Base-by-base conservation (phyloP, 2,797 vertebrate species). In the Oceanodroma leucorhoa region DNA sequence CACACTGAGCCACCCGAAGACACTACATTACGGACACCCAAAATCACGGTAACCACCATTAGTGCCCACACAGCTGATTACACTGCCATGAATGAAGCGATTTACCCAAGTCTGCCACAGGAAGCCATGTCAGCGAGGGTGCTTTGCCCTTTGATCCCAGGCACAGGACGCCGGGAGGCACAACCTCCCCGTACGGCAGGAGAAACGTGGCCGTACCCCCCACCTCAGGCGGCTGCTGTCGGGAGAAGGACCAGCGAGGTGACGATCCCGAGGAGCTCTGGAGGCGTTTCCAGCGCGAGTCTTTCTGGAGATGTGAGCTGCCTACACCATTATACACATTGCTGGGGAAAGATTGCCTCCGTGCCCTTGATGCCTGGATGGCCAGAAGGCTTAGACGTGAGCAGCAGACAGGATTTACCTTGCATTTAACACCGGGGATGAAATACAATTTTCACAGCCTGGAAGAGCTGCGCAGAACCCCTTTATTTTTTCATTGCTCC, bases 151-250 rank as follows among this genome's bases (percentile, higher is more conserved):
- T 61, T 73, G 34, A 45, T 34, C 48, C 86, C 3, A 3, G 18
- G 8, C 1, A 5, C 50, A 45, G 71, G 61, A 36, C 0, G 2
- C 32, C 0, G 1, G 60, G 48, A 61, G 62, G 40, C 41, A 75
- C 34, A 69, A 40, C 23, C 9, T 81, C 41, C 40, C 41, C 1
- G 0, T 38, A 45, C 2, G 1, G 21, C 57, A 65, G 38, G 66
- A 86, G 69, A 64, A 83, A 64, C 3, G 11, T 0, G 0, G 26
- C 38, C 11, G 2, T 40, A 26, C 13, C 5, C 11, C 29, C 77
- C 0, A 0, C 45, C 17, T 62, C 5, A 2, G n/a, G 51, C 3
- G 3, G 20, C 58, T 48, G 43, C 30, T 38, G 2, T 5, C 1
- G 2, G 5, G 40, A 32, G 21, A 53, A 61, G 40, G 32, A 93